A percentile compares a stretch with the other conserved stretches of the same genome.
Conservation (phyloP, 2,797 vertebrate genomes). For the Xerus rutilus region DNA sequence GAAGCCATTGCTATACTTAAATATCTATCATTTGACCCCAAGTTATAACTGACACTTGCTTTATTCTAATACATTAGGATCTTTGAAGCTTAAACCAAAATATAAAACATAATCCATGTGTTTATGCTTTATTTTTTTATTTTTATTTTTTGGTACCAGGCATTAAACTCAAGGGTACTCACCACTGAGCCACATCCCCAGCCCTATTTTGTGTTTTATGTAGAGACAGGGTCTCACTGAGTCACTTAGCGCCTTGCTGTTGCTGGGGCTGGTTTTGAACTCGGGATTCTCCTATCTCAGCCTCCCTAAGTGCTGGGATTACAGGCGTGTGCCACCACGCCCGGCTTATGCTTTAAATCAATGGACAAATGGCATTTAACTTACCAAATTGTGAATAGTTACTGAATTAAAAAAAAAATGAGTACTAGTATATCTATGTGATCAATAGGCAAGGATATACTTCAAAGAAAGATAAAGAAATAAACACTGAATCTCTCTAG, state of each 20-base stretch:
- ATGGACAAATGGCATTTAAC: background rate
- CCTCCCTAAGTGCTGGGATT: no score
- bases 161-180: no score
- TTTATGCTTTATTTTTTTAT: background rate
- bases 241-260: no score
- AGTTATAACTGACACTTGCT: background rate
- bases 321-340: no score
- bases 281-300: no score
- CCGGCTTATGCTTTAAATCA: background rate
- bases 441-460: background rate
- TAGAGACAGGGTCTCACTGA: no score
- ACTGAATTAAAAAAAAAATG: background rate
- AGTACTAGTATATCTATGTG: background rate
- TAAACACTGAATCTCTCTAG: background rate
- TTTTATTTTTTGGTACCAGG: no score
- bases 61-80: background rate
- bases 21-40: constrained; percentile 18
- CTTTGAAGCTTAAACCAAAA: background rate
- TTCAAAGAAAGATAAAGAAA: background rate
- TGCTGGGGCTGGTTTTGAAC: no score
- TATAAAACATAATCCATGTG: background rate
- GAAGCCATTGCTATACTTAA: background rate
- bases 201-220: no score
- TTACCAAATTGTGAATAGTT: background rate
- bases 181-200: no score